These are phyloP conservation scores for Avahi laniger DNA, from an alignment of 2,797 vertebrate genomes.

Conservation along the genomic window DNA sequence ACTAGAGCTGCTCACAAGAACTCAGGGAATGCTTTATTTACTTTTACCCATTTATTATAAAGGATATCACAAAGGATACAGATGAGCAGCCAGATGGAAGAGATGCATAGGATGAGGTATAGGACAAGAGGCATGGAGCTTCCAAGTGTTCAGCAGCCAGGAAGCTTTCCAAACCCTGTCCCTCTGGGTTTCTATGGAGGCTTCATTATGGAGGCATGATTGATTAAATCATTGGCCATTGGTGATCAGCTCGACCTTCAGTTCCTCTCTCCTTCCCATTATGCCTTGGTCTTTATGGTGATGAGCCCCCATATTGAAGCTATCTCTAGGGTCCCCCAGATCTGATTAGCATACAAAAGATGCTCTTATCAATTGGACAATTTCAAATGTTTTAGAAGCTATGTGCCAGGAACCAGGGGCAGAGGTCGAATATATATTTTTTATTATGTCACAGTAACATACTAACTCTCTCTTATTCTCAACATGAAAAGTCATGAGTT, in stretches of 20 bases:
- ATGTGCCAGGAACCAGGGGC: neutral
- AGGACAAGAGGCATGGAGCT: neutral
- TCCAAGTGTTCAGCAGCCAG: neutral
- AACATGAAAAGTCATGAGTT: neutral
- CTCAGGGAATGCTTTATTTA: neutral
- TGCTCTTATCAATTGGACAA: neutral
- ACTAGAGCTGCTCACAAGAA: neutral
- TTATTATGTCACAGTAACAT: neutral
- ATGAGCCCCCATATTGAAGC: neutral
- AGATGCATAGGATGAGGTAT: neutral
- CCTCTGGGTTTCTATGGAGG: neutral
- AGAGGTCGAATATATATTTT: neutral
- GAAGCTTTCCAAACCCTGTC: neutral
- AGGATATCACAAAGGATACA: neutral
- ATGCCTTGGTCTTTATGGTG: neutral
- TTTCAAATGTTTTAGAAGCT: neutral
- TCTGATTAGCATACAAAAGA: neutral
- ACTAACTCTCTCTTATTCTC: neutral
- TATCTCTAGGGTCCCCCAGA: neutral
- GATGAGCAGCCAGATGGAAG: neutral
- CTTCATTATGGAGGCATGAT: neutral
- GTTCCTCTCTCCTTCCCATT: neutral
- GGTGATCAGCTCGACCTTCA: neutral
- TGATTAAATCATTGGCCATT: neutral
- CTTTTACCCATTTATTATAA: neutral